These are phyloP conservation scores for Pocota personata DNA, from an alignment of 2,888 invertebrate genomes.

Conservation along the genomic window DNA sequence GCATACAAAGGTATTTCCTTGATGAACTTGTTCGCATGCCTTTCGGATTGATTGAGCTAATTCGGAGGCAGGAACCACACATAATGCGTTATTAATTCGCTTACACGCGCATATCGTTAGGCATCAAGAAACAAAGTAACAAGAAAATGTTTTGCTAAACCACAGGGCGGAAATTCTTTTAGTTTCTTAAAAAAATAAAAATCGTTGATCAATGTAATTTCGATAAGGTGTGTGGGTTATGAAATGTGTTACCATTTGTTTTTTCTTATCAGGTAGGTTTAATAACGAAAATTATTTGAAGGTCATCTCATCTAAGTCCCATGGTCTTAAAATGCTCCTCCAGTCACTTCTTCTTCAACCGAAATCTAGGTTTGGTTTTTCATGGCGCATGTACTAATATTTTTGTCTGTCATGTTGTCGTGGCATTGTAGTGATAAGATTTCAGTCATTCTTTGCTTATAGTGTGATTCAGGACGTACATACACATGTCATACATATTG, in stretches of 20 bases:
- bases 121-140: conserved; percentile 16
- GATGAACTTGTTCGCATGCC: conserved; percentile 58
- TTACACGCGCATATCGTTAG: conserved; percentile 60
- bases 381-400: too few species aligned
- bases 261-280: not conserved
- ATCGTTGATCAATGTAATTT: not conserved
- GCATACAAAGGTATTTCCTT: conserved; percentile 10
- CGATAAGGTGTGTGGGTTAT: not conserved
- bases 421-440: too few species aligned
- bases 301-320: too few species aligned
- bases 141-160: conserved; percentile 10
- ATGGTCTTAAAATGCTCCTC: too few species aligned
- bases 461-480: too few species aligned
- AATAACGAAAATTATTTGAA: too few species aligned
- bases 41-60: conserved; percentile 48
- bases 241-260: not conserved
- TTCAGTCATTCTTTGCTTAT: too few species aligned
- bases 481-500: too few species aligned
- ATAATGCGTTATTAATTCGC: conserved; percentile 59
- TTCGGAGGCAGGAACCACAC: conserved; percentile 68
- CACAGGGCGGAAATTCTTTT: conserved; percentile 23
- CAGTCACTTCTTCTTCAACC: too few species aligned
- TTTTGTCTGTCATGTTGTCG: too few species aligned
- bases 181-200: not conserved
- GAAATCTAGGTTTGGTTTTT: too few species aligned